Conservation (phyloP, 2,888 invertebrate genomes). For the Drosophila atripex region DNA sequence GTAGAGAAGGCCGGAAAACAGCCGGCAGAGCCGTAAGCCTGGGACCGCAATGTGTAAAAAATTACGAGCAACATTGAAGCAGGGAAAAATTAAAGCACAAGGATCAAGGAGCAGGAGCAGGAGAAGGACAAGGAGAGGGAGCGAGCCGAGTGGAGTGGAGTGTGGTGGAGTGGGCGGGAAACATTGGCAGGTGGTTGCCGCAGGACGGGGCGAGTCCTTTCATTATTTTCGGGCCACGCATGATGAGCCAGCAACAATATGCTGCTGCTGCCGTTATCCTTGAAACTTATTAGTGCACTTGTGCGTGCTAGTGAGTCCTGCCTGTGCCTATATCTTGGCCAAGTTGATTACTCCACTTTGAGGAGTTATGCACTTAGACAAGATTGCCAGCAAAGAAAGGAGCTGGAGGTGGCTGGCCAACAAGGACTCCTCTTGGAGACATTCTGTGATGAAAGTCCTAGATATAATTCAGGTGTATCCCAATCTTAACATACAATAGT, state of each 20-base stretch:
- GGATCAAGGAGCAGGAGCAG: constrained; percentile 16
- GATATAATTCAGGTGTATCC: too few species aligned
- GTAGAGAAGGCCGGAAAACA: constrained; percentile 73
- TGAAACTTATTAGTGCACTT: constrained; percentile 59
- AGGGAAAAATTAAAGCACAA: constrained; percentile 39
- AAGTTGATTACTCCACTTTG: not conserved
- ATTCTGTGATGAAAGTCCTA: too few species aligned
- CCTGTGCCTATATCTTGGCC: not conserved
- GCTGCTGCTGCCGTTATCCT: constrained; percentile 83
- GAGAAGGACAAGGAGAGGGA: constrained; percentile 23
- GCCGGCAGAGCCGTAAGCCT: constrained; percentile 73
- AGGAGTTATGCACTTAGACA: constrained; percentile 2
- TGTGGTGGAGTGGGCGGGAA: constrained; percentile 31
- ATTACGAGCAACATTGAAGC: constrained; percentile 76
- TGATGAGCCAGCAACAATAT: constrained; percentile 82
- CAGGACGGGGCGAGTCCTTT: constrained; percentile 21
- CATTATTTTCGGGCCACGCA: constrained; percentile 49
- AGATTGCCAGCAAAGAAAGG: not conserved
- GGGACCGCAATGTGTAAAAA: constrained; percentile 82
- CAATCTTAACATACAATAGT: too few species aligned
- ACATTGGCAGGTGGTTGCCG: constrained; percentile 48
- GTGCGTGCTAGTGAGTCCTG: constrained; percentile 17
- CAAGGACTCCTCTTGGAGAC: too few species aligned
- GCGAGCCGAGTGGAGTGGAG: constrained; percentile 32
- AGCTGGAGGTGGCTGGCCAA: not conserved